These are phyloP conservation scores for Porites lobata DNA, from an alignment of 92 coral and sea anemone genomes.

Conservation along the genomic window DNA sequence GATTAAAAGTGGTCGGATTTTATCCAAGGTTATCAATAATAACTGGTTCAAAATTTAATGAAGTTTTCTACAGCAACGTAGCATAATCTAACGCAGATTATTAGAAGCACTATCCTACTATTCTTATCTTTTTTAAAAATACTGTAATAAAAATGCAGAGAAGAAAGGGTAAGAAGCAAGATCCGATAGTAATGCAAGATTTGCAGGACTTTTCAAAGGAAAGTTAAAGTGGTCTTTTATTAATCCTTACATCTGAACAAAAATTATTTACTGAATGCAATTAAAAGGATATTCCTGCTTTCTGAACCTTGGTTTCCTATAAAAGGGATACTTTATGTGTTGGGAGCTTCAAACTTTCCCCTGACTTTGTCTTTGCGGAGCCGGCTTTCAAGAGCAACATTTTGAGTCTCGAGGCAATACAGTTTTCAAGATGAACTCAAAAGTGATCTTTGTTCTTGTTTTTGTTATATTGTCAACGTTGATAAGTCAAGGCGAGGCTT, in stretches of 20 bases:
- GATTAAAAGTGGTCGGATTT: too few relatives aligned
- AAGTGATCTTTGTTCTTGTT: neutral
- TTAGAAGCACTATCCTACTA: too few relatives aligned
- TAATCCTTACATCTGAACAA: neutral
- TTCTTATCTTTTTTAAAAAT: too few relatives aligned
- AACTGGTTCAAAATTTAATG: too few relatives aligned
- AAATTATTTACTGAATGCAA: neutral
- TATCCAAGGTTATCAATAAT: too few relatives aligned
- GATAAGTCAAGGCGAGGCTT: slow-evolving; percentile 5
- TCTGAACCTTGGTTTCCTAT: neutral
- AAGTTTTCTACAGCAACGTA: too few relatives aligned
- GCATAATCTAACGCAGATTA: too few relatives aligned
- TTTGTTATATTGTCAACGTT: neutral
- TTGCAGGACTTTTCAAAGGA: neutral
- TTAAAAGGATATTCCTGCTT: slow-evolving; percentile 13
- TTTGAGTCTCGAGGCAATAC: neutral
- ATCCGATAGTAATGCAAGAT: too few relatives aligned
- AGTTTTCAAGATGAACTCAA: slow-evolving; percentile 27
- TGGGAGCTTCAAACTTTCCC: neutral
- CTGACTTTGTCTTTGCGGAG: neutral
- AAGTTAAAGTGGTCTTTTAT: neutral
- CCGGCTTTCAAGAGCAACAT: too few relatives aligned
- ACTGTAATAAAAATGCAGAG: too few relatives aligned
- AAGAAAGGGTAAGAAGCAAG: too few relatives aligned
- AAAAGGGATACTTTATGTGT: neutral